Evolutionary conservation across 2,113 vertebrate species (phyloP), one percentile per base, ranked within the genome.

Genomic region (Bothrops jararaca): DNA sequence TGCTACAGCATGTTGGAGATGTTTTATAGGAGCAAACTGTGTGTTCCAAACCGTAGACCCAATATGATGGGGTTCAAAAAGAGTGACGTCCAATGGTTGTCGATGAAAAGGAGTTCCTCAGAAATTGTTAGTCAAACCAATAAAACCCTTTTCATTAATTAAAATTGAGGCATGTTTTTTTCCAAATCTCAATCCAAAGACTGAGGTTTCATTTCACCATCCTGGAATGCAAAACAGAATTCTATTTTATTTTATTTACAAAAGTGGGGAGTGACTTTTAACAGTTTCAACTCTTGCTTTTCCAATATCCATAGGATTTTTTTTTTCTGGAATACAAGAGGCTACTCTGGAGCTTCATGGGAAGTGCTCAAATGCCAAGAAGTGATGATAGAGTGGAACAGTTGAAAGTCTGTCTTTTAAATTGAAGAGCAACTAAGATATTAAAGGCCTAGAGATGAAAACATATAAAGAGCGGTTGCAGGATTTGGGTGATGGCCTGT

Each of bases 21-120:
- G 89, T 95, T 96, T 95, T 94, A 93, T 94, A 94, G 91, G 91
- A 87, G 86, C 95, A 91, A 94, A 42, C 23, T 15, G 34, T 0
- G n/a, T 3, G 7, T 48, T 91, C 93, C 91, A 93, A 93, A 52
- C 45, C 94, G 93, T 93, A 91, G 96, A 95, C 86, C 93, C 94
- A 88, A 92, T 92, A 0, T 1, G 91, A 34, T 0, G 5, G 50
- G 26, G 42, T 89, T 93, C 93, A 93, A 58, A 86, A 48, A n/a
- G 13, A 18, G 64, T n/a, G 64, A n/a, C 2, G 64, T 15, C 64
- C n/a, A 15, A 34, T n/a, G 26, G 10, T 13, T 58, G 90, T n/a
- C 64, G 91, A 85, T 26, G 92, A 90, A 58, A 91, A 92, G 34
- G 58, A 13, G 0, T 34, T 95, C 93, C 93, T 95, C 92, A 93